These are phyloP conservation scores for Blera fallax DNA, from an alignment of 2,888 invertebrate genomes.

Conservation along the genomic window DNA sequence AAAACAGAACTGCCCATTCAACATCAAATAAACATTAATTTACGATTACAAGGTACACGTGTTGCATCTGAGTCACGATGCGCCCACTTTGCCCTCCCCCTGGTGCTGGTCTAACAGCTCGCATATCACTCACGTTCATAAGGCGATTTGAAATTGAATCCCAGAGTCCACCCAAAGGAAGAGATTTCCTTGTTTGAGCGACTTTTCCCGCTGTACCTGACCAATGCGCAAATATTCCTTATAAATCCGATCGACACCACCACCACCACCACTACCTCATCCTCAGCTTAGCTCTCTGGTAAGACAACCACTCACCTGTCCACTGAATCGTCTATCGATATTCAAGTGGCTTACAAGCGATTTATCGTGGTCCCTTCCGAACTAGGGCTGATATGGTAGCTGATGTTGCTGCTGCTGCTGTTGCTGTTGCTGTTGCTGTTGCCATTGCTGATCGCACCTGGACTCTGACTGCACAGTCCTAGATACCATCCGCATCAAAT, in stretches of 20 bases:
- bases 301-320: slow-evolving; percentile 62
- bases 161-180: slow-evolving; percentile 18
- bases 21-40: slow-evolving; percentile 71
- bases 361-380: slow-evolving; percentile 38
- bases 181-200: slow-evolving; percentile 46
- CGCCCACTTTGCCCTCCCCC: slow-evolving; percentile 24
- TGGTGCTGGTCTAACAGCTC: neutral
- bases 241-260: slow-evolving; percentile 37
- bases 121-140: slow-evolving; percentile 38
- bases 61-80: slow-evolving; percentile 66
- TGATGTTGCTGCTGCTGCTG: neutral
- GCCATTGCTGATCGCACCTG: slow-evolving; percentile 11
- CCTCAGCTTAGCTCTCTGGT: neutral
- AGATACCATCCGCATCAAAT: slow-evolving; percentile 60
- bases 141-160: slow-evolving; percentile 58
- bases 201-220: slow-evolving; percentile 6
- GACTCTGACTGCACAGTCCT: slow-evolving; percentile 17
- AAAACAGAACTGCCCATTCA: slow-evolving; percentile 55
- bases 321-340: slow-evolving; percentile 57
- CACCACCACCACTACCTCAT: neutral
- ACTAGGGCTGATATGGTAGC: slow-evolving; percentile 22
- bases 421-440: neutral
- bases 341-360: slow-evolving; percentile 63
- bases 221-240: slow-evolving; percentile 38
- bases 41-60: slow-evolving; percentile 66